phyloP scores from a whole-genome alignment of 2,113 vertebrate species.

The Ceyx cyanopectus region DNA sequence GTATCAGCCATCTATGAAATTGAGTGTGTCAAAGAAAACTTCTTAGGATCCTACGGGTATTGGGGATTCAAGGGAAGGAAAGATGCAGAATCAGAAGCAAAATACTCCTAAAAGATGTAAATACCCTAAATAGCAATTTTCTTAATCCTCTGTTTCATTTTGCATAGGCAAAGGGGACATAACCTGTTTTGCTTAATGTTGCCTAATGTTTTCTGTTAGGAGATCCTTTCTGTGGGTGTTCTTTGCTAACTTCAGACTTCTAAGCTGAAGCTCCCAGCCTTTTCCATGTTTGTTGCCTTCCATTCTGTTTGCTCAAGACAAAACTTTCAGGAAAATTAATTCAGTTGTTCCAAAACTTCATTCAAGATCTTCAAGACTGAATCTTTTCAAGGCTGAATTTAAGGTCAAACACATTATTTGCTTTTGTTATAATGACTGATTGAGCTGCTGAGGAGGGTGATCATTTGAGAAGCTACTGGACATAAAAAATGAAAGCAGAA shows the following conservation, averaged over 20 bases:
- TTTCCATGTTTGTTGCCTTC: background rate
- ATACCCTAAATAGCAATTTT: background rate
- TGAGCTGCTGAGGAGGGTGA: background rate
- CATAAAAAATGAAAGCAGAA: background rate
- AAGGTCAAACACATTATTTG: background rate
- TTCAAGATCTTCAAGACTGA: background rate
- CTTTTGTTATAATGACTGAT: background rate
- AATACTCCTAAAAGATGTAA: background rate
- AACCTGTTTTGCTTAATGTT: background rate
- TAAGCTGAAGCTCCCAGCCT: background rate
- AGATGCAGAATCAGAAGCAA: background rate
- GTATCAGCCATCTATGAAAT: background rate
- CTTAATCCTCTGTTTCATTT: background rate
- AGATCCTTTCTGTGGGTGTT: background rate
- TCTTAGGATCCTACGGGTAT: background rate
- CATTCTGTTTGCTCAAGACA: background rate
- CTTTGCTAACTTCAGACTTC: background rate
- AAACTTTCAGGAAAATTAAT: background rate
- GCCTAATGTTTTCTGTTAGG: background rate
- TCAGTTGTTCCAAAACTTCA: background rate
- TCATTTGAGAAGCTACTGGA: background rate
- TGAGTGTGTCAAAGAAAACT: background rate
- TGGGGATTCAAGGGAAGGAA: background rate
- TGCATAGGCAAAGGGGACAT: background rate
- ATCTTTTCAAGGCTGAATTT: background rate